Conservation (phyloP, 1,140 invertebrate species). For the Plodia interpunctella region DNA sequence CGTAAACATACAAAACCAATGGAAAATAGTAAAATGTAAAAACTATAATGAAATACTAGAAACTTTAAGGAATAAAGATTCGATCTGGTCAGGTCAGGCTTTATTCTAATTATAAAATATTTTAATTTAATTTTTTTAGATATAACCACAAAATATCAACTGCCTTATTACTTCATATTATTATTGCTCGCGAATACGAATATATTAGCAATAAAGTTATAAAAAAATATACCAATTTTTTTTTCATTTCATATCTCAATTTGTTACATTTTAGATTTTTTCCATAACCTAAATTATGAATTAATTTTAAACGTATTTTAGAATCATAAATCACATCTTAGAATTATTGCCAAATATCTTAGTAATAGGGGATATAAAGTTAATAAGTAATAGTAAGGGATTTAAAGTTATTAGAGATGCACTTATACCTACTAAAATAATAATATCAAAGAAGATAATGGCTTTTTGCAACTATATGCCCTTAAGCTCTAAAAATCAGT, state of each 20-base stretch:
- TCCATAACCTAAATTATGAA: not conserved
- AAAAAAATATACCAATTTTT: constrained; percentile 22
- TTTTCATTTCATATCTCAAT: constrained; percentile 16
- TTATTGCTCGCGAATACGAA: constrained; percentile 20
- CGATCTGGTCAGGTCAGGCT: not conserved
- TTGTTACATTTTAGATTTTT: constrained; percentile 30
- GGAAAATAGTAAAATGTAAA: too few relatives aligned
- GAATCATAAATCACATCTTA: constrained; percentile 43
- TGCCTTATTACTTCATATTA: constrained; percentile 23
- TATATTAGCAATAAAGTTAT: constrained; percentile 24
- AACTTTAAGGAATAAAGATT: not conserved
- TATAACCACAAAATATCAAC: constrained; percentile 32
- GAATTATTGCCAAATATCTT: constrained; percentile 49
- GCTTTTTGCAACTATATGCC: constrained; percentile 23
- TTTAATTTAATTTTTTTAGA: constrained; percentile 6
- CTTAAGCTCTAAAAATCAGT: constrained; percentile 54
- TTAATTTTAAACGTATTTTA: constrained; percentile 23
- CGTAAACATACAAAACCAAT: too few relatives aligned
- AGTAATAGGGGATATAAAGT: too few relatives aligned
- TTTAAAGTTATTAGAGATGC: constrained; percentile 32
- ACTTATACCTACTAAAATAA: constrained; percentile 33
- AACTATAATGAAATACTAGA: too few relatives aligned
- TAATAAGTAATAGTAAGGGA: too few relatives aligned
- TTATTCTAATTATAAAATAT: not conserved
- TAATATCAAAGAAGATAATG: constrained; percentile 36